Evolutionary conservation across 2,888 invertebrate species (phyloP), one percentile per base, ranked within the genome.

Genomic region (Agrochola litura): DNA sequence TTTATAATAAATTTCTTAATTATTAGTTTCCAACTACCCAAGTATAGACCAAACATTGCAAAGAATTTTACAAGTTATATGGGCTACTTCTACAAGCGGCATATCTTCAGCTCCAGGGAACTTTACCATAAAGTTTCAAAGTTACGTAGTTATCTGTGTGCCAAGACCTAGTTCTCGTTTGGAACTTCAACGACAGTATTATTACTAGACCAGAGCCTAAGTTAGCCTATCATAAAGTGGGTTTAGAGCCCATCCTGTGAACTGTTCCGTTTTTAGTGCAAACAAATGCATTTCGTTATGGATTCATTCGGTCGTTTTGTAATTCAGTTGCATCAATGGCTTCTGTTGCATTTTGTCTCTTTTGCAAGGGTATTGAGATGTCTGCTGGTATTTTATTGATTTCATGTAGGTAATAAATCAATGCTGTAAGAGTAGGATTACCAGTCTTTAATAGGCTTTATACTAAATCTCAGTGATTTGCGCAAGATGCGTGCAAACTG

Each of bases 101-200:
- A 71, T 74, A 71, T 76, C 65, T 78, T 63, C 58, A 54, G 41
- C 65, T 66, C n/a, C 52, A 61, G 54, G 37, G 60, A 85, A 85
- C 71, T 49, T 84, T 81, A 37, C 52, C 30, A 54, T 79, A 25
- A 60, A 54, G 64, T 78, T 49, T 70, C 30, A 54, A 76, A 86
- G 78, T 80, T 75, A 75, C 58, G 56, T 61, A 73, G 65, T 74
- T 74, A 80, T 77, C 69, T 76, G 10, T 73, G 72, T 76, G 72
- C 61, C 65, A 73, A 77, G 79, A 37, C 86, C 83, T 83, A 86
- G 78, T 86, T 83, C 41, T 76, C 69, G 60, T 79, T 81, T 81
- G 63, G 52, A 74, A 82, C 41, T 76, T 69, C 19, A 70, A 54
- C 54, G 66, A 67, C 56, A 65, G 19, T 82, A 64, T 46, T 73